Evolutionary conservation across 2,888 invertebrate genomes (phyloP).

Genomic region (Drepanosiphum platanoidis): DNA sequence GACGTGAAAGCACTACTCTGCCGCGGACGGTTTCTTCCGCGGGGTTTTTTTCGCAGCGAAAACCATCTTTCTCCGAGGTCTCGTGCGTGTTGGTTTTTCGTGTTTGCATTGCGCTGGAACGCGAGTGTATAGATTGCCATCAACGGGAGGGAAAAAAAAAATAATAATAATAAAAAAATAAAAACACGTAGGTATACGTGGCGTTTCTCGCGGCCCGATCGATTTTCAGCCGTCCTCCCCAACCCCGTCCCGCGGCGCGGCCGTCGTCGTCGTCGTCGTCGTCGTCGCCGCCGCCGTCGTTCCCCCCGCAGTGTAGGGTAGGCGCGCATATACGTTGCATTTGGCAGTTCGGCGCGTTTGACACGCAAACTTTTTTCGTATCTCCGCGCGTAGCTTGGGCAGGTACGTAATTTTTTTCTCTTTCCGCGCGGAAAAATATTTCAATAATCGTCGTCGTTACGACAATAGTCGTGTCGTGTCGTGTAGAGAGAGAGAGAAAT

Average conservation of each 20-base stretch:
- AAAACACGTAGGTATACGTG: too few relatives aligned
- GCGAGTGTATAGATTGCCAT: neutral
- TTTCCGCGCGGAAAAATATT: too few relatives aligned
- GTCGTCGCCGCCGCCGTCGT: neutral
- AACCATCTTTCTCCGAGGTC: neutral
- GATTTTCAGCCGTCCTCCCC: neutral
- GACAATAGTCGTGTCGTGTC: too few relatives aligned
- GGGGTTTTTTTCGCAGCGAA: neutral
- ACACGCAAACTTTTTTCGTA: slow-evolving; percentile 7
- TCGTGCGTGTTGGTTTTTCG: slow-evolving; percentile 26
- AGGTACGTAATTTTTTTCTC: neutral
- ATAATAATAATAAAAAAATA: neutral
- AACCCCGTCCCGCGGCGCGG: neutral
- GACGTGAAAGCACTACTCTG: too few relatives aligned
- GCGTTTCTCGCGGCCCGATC: slow-evolving; percentile 19
- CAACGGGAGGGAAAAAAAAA: neutral
- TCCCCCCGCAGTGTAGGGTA: too few relatives aligned
- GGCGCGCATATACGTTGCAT: slow-evolving; percentile 1
- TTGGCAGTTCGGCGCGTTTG: slow-evolving; percentile 10
- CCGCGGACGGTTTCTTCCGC: neutral
- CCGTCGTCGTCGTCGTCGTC: too few relatives aligned
- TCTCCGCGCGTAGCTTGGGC: neutral
- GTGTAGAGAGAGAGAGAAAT: too few relatives aligned
- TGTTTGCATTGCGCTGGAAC: slow-evolving; percentile 3
- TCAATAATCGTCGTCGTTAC: too few relatives aligned